Conservation (phyloP, 2,888 invertebrate genomes). For the Apotomis capreana region DNA sequence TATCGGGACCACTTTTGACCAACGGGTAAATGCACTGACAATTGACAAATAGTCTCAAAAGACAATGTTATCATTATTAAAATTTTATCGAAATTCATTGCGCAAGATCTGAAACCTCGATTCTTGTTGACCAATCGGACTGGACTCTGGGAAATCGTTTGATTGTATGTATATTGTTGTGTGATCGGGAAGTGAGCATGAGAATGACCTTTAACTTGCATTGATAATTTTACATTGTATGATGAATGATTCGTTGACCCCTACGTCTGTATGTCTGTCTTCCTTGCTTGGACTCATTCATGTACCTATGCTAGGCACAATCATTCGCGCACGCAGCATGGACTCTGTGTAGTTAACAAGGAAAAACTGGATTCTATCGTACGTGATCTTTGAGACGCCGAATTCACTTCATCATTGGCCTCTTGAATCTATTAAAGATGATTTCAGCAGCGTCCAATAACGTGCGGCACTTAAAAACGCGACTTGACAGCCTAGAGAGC, state of each 20-base stretch:
- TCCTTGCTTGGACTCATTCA: neutral
- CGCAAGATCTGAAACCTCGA: constrained; percentile 10
- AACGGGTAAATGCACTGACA: neutral
- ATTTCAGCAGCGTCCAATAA: no score
- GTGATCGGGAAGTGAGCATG: constrained; percentile 15
- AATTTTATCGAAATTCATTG: constrained; percentile 41
- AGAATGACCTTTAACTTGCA: constrained; percentile 27
- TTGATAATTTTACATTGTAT: neutral
- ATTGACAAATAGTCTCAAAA: neutral
- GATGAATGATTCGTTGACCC: neutral
- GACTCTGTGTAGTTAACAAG: no score
- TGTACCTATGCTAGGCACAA: neutral
- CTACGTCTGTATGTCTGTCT: neutral
- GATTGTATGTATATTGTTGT: constrained; percentile 15
- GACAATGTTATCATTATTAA: constrained; percentile 19
- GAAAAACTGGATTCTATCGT: no score
- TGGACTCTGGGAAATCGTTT: constrained; percentile 13
- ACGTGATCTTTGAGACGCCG: no score
- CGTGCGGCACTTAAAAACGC: no score
- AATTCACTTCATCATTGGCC: no score
- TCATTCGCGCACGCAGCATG: no score
- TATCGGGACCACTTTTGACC: no score
- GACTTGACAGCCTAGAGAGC: no score
- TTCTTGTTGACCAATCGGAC: constrained; percentile 7
- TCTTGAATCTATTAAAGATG: no score